These are phyloP conservation scores for Conchocele bisecta DNA, from an alignment of 2,888 invertebrate species.

Conservation along the genomic window DNA sequence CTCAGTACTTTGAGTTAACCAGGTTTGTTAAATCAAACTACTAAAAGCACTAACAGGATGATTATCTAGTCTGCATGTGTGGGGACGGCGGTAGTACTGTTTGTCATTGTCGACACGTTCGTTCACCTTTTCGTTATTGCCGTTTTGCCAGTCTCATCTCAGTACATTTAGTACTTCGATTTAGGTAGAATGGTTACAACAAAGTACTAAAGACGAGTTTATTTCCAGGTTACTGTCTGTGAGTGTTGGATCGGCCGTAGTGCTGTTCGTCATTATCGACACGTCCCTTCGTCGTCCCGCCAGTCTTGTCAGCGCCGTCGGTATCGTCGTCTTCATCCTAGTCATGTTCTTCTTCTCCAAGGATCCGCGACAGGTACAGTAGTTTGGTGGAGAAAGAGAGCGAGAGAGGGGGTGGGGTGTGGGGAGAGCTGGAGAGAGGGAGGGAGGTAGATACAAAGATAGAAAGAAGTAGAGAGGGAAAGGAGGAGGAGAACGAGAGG, in stretches of 20 bases:
- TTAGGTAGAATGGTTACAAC: background rate
- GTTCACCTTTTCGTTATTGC: background rate
- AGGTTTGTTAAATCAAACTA: no score
- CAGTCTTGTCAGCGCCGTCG: conserved; percentile 65
- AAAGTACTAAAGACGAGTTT: background rate
- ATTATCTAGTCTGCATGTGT: no score
- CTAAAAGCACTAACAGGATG: no score
- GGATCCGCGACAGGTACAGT: conserved; percentile 66
- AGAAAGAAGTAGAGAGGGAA: no score
- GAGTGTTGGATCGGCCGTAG: conserved; percentile 51
- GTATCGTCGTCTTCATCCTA: conserved; percentile 62
- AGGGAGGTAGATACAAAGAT: no score
- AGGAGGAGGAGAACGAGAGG: no score
- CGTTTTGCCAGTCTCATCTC: background rate
- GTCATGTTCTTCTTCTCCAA: conserved; percentile 69
- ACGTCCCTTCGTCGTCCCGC: conserved; percentile 59
- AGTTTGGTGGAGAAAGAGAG: no score
- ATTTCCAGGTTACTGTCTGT: conserved; percentile 56
- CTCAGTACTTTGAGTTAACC: no score
- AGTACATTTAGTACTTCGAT: background rate
- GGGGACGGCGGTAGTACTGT: background rate
- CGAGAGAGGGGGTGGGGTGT: no score
- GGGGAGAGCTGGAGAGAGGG: no score
- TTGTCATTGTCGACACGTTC: background rate
- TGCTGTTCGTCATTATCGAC: conserved; percentile 62